Conservation (phyloP, 1,140 invertebrate species). For the Chlorops oryzae region DNA sequence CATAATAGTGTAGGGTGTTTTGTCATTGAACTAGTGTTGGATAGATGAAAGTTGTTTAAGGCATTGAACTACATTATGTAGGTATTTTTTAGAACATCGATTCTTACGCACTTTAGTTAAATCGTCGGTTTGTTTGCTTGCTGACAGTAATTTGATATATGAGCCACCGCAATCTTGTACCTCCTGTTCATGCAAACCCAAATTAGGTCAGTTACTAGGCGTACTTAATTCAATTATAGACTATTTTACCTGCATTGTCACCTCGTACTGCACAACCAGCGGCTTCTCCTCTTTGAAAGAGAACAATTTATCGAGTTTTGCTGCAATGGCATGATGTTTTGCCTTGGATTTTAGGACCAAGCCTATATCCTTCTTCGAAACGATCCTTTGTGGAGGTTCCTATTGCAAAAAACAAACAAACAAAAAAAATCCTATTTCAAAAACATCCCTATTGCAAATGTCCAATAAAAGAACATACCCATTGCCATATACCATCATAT, state of each 20-base stretch:
- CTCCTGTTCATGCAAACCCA: slow-evolving; percentile 57
- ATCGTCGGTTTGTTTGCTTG: slow-evolving; percentile 61
- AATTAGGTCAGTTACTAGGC: slow-evolving; percentile 29
- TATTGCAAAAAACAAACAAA: slow-evolving; percentile 84
- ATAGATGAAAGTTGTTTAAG: too few species aligned
- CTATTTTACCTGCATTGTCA: slow-evolving; percentile 56
- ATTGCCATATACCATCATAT: slow-evolving; percentile 80
- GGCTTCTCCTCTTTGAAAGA: slow-evolving; percentile 76
- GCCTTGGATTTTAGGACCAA: slow-evolving; percentile 91
- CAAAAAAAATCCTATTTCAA: slow-evolving; percentile 86
- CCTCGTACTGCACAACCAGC: slow-evolving; percentile 92
- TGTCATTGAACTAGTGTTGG: slow-evolving; percentile 90
- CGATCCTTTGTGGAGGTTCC: slow-evolving; percentile 69
- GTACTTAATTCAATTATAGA: slow-evolving; percentile 30
- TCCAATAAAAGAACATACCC: too few species aligned
- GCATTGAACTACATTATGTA: too few species aligned
- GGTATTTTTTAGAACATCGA: neutral
- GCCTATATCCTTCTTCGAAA: slow-evolving; percentile 77
- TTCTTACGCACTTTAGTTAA: slow-evolving; percentile 55
- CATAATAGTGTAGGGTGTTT: slow-evolving; percentile 97
- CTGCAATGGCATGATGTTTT: slow-evolving; percentile 90
- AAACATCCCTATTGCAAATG: slow-evolving; percentile 90
- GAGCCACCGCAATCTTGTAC: slow-evolving; percentile 98
- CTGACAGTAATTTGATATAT: slow-evolving; percentile 87
- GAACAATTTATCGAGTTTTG: slow-evolving; percentile 75